Conservation (phyloP, 2,113 vertebrate species). For the Dicrurus megarhynchus region DNA sequence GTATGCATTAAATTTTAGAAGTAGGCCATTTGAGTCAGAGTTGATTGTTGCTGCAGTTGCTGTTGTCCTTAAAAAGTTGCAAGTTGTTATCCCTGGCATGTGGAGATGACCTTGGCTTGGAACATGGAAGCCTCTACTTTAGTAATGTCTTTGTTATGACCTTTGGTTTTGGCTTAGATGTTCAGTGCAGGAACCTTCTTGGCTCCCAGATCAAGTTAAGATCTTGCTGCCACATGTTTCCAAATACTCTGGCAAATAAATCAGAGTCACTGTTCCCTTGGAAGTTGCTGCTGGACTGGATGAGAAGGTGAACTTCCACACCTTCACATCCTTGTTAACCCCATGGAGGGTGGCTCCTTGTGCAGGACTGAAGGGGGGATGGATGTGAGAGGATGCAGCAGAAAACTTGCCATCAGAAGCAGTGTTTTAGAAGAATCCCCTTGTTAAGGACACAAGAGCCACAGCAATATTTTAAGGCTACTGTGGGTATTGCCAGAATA, state of each 20-base stretch:
- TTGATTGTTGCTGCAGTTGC: background rate
- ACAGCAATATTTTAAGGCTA: background rate
- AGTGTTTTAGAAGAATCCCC: background rate
- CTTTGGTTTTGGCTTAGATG: slow-evolving; percentile 4
- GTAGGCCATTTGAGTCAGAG: background rate
- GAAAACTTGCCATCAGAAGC: background rate
- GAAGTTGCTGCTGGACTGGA: background rate
- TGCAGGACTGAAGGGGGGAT: background rate
- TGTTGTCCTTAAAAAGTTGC: background rate
- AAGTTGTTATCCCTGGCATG: background rate
- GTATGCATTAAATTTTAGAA: background rate
- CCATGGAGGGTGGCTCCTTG: accelerated
- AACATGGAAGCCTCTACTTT: background rate
- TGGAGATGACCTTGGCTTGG: background rate
- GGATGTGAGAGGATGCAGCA: background rate
- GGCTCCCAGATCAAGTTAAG: background rate
- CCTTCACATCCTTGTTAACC: background rate
- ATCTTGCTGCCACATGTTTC: background rate
- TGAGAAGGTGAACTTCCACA: background rate
- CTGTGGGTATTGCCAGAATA: background rate
- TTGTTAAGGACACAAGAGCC: background rate
- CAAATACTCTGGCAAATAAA: background rate
- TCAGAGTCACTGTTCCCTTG: background rate
- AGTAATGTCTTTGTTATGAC: background rate
- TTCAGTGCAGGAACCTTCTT: background rate